Evolutionary conservation across 1,140 invertebrate genomes (phyloP).

Genomic region (Leucophenga varia): DNA sequence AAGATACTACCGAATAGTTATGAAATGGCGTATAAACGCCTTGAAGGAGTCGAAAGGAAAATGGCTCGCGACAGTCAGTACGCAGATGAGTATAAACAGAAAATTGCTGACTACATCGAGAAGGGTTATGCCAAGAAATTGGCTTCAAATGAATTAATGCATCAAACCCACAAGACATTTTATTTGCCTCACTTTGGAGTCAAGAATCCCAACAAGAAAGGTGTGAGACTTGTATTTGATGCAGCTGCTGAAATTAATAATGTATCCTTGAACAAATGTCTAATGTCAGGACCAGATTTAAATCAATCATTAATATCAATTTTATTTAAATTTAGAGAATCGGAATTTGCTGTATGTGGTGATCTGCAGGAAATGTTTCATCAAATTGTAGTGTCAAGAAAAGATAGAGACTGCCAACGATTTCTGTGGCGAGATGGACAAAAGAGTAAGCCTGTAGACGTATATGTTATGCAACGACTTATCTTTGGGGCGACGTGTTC

Average conservation of each 20-base stretch:
- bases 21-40: neutral
- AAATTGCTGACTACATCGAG: conserved; percentile 16
- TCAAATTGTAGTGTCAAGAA: conserved; percentile 26
- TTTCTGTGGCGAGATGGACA: conserved; percentile 28
- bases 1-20: conserved; percentile 4
- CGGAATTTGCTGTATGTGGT: conserved; percentile 1
- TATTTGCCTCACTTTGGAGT: no score
- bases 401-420: conserved; percentile 21
- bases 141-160: neutral
- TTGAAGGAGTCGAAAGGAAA: conserved; percentile 5
- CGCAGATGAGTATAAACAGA: conserved; percentile 4
- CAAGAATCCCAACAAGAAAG: conserved; percentile 24
- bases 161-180: neutral
- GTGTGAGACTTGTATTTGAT: conserved; percentile 29
- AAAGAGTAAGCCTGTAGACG: conserved; percentile 3
- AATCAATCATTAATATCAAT: conserved; percentile 28
- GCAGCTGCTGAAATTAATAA: conserved; percentile 22
- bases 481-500: conserved; percentile 42
- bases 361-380: conserved; percentile 35
- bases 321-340: conserved; percentile 38
- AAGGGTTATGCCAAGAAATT: conserved; percentile 18
- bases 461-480: conserved; percentile 34
- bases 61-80: conserved; percentile 7
- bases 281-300: conserved; percentile 31
- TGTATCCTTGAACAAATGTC: conserved; percentile 25